phyloP scores from a whole-genome alignment of 2,888 invertebrate species.

The Trachelus tabidus region DNA sequence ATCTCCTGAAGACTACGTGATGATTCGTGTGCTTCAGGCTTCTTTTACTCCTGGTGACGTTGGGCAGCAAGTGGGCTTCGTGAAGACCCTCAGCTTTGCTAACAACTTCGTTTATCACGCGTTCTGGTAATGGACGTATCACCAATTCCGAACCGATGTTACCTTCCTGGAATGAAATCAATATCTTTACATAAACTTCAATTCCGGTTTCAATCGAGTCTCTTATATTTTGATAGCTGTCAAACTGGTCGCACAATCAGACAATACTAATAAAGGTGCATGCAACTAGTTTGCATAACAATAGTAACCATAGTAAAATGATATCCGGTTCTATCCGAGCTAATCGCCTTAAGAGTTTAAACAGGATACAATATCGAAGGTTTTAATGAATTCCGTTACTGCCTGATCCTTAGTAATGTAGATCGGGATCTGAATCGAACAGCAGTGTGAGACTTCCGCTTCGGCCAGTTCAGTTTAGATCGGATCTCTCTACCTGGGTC shows the following conservation, averaged over 20 bases:
- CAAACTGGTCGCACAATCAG: neutral
- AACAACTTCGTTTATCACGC: conserved; percentile 68
- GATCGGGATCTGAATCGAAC: neutral
- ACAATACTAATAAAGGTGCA: neutral
- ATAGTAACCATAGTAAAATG: conserved; percentile 15
- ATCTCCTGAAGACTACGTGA: conserved; percentile 83
- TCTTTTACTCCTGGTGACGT: conserved; percentile 67
- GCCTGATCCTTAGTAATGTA: neutral
- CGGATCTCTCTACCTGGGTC: neutral
- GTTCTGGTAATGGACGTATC: conserved; percentile 85
- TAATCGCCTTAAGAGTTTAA: neutral
- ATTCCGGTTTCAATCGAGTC: neutral
- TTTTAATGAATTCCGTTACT: neutral
- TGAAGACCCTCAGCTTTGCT: conserved; percentile 47
- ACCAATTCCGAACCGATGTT: conserved; percentile 91
- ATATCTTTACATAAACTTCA: neutral
- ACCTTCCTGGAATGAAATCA: conserved; percentile 77
- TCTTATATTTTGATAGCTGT: neutral
- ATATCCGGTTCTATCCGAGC: neutral
- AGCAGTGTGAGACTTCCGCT: neutral
- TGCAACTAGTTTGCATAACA: neutral
- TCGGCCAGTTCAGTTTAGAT: neutral
- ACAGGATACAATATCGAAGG: neutral
- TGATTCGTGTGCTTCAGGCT: conserved; percentile 69
- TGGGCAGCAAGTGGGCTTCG: conserved; percentile 54